Percentiles rank a stretch among this genome's conserved stretches.
Conservation (phyloP, 2,797 vertebrate genomes). For the Cynodonichthys magdalenae region DNA sequence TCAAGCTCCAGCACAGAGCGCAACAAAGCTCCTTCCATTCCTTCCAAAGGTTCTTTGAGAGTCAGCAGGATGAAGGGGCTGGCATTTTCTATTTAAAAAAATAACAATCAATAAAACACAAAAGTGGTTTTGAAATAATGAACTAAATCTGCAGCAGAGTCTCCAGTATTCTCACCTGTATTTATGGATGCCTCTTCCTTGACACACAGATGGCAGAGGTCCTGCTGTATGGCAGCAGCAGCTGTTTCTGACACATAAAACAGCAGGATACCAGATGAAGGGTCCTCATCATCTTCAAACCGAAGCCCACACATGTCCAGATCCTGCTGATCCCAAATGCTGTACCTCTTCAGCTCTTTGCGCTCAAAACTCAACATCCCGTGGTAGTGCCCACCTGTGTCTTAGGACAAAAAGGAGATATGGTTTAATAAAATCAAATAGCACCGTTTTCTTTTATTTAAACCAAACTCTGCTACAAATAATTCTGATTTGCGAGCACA, state of each 20-base stretch:
- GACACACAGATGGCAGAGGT: slow-evolving; percentile 60
- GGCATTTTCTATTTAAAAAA: slow-evolving; percentile 73
- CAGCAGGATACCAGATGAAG: slow-evolving; percentile 77
- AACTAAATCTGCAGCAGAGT: neutral
- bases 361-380: slow-evolving; percentile 80
- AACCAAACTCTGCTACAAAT: too few species aligned
- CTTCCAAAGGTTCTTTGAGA: slow-evolving; percentile 76
- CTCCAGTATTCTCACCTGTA: slow-evolving; percentile 75
- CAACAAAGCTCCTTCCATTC: slow-evolving; percentile 81
- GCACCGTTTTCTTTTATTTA: too few species aligned
- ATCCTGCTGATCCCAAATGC: slow-evolving; percentile 83
- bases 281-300: slow-evolving; percentile 25
- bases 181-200: slow-evolving; percentile 26
- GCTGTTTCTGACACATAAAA: slow-evolving; percentile 85
- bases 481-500: too few species aligned
- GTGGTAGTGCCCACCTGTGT: slow-evolving; percentile 61
- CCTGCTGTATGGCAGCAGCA: slow-evolving; percentile 72
- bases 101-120: slow-evolving; percentile 15
- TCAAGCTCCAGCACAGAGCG: slow-evolving; percentile 85
- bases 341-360: slow-evolving; percentile 84
- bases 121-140: neutral
- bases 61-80: slow-evolving; percentile 88
- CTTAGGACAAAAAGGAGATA: slow-evolving; percentile 69
- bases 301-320: slow-evolving; percentile 51
- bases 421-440: neutral